These are phyloP conservation scores for Rhabdophis nuchalis DNA, from an alignment of 2,797 vertebrate genomes.

Conservation along the genomic window DNA sequence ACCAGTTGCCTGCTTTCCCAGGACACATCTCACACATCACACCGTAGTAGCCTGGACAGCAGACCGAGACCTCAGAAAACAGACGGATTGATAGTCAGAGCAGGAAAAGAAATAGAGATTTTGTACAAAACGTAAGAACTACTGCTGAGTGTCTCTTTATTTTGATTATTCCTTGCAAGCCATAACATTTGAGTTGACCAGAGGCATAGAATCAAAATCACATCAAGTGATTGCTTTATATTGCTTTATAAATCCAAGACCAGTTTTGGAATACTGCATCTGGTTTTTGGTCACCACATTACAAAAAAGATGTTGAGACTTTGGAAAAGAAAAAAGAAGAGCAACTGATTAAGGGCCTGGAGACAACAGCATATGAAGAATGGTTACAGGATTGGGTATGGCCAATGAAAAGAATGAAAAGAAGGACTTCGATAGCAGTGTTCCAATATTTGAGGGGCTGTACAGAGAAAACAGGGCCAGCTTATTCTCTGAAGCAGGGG, in stretches of 20 bases:
- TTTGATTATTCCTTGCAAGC: neutral
- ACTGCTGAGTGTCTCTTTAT: neutral
- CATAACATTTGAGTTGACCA: neutral
- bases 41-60: conserved; percentile 90
- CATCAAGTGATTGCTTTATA: neutral
- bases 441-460: neutral
- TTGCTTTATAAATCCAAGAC: neutral
- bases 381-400: too few relatives aligned
- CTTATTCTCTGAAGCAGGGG: neutral
- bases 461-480: neutral
- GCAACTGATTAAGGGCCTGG: neutral
- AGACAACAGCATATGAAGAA: neutral
- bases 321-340: neutral
- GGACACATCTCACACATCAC: conserved; percentile 87
- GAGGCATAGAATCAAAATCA: neutral
- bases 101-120: neutral
- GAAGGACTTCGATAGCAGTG: neutral
- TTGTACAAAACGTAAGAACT: too few relatives aligned
- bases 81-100: neutral
- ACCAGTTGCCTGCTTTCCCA: conserved; percentile 78
- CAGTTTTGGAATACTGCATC: neutral
- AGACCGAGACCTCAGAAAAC: conserved; percentile 73
- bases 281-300: neutral
- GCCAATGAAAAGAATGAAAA: too few relatives aligned
- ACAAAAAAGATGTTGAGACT: neutral